phyloP scores from a whole-genome alignment of 2,113 vertebrate species.

The Daphoenositta chrysoptera region DNA sequence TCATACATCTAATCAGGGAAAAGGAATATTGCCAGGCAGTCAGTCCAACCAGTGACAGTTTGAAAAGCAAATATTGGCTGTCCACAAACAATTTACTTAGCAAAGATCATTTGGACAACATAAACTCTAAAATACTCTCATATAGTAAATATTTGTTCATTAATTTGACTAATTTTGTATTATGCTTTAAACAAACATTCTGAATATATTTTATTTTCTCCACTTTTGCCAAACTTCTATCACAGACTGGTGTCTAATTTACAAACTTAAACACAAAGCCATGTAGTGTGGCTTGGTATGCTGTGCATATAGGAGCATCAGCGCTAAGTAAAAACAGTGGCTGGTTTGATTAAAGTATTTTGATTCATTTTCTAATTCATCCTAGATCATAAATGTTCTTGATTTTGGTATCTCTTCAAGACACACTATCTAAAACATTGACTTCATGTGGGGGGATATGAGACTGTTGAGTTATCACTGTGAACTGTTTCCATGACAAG shows the following conservation, averaged over 20 bases:
- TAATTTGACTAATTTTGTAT: background rate
- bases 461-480: background rate
- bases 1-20: background rate
- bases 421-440: background rate
- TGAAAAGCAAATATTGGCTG: constrained; percentile 15
- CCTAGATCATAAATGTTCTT: background rate
- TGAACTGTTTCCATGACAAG: background rate
- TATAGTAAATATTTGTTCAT: constrained; percentile 5
- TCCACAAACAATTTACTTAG: background rate
- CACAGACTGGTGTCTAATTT: background rate
- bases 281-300: background rate
- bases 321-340: background rate
- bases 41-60: background rate
- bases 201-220: background rate
- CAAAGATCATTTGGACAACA: background rate
- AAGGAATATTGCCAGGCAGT: background rate
- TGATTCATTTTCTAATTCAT: background rate
- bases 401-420: background rate
- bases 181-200: background rate
- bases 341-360: background rate
- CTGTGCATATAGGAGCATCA: background rate
- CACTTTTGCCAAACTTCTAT: background rate
- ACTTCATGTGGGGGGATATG: background rate
- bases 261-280: background rate
- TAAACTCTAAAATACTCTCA: background rate